Evolutionary conservation across 2,113 vertebrate species (phyloP).

Genomic region (Trogon melanurus): DNA sequence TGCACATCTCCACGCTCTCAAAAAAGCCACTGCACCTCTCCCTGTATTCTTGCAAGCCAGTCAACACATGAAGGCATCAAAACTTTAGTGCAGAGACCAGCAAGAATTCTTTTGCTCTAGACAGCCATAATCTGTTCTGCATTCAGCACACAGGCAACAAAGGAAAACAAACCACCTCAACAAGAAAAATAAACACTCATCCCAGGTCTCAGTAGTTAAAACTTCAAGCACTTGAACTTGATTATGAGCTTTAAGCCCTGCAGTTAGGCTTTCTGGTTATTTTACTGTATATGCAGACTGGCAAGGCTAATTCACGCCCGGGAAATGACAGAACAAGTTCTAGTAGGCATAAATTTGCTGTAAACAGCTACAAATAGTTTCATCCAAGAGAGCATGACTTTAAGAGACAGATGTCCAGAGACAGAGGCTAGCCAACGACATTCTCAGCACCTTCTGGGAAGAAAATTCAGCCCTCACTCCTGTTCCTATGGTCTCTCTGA

Average conservation of each 20-base stretch:
- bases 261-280: not conserved
- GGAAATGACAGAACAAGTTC: not conserved
- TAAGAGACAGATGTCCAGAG: not conserved
- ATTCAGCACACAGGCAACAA: not conserved
- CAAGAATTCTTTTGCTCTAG: not conserved
- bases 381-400: not conserved
- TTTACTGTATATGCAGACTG: not conserved
- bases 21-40: not conserved
- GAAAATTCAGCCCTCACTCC: not conserved
- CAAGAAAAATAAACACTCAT: not conserved
- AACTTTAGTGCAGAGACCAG: not conserved
- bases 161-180: not conserved
- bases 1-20: not conserved
- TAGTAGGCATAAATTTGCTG: not conserved
- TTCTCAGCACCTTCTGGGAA: not conserved
- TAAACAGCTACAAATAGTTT: not conserved
- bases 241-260: not conserved
- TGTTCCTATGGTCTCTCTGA: too few relatives aligned
- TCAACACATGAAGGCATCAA: not conserved
- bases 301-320: not conserved
- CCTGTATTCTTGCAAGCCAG: not conserved
- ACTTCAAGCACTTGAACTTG: not conserved
- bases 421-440: not conserved
- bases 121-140: not conserved
- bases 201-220: not conserved